phyloP scores from a whole-genome alignment of 1,140 invertebrate species.

The Papilio aristodemus region DNA sequence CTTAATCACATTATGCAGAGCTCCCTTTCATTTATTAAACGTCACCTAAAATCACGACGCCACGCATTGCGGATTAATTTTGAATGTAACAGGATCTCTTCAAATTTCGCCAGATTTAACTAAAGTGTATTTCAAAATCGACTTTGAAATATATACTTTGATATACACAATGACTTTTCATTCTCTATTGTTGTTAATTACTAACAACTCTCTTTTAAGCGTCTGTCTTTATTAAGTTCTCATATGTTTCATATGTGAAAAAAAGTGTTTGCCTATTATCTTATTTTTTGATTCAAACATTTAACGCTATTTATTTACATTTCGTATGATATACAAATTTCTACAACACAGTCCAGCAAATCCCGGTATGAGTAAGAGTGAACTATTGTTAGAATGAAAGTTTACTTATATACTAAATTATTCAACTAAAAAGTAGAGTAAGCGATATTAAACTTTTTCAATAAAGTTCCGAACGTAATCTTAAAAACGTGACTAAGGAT shows the following conservation, averaged over 20 bases:
- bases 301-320: no score
- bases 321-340: no score
- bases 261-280: no score
- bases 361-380: no score
- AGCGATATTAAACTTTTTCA: slow-evolving; percentile 25
- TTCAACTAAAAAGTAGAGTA: not conserved
- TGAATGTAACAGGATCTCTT: slow-evolving; percentile 19
- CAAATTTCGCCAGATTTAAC: slow-evolving; percentile 13
- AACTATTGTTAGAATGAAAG: not conserved
- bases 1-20: slow-evolving; percentile 21
- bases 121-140: not conserved
- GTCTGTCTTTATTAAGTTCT: no score
- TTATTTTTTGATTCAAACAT: no score
- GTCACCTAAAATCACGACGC: slow-evolving; percentile 18
- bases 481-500: slow-evolving; percentile 24
- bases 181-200: not conserved
- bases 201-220: no score
- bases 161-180: not conserved
- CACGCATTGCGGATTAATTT: slow-evolving; percentile 4
- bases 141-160: slow-evolving; percentile 4
- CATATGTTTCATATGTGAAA: no score
- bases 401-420: not conserved
- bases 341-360: no score
- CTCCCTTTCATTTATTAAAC: slow-evolving; percentile 14
- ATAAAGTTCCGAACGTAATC: slow-evolving; percentile 20